phyloP scores from a whole-genome alignment of 2,797 vertebrate genomes.

The Oophaga sylvatica region DNA sequence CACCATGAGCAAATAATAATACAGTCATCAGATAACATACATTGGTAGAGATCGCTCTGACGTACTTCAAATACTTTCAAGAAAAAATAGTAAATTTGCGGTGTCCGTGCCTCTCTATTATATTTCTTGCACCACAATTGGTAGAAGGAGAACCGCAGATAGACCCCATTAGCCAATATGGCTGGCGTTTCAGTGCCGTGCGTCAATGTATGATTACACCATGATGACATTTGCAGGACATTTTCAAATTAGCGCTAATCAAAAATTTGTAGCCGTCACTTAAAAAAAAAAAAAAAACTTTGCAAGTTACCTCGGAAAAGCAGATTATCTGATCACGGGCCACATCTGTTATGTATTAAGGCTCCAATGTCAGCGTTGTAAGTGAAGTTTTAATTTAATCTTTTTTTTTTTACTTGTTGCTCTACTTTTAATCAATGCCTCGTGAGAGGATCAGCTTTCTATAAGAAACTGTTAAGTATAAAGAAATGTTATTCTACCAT shows the following conservation, averaged over 20 bases:
- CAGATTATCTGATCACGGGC: conserved; percentile 77
- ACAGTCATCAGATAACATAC: too few relatives aligned
- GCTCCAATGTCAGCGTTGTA: conserved; percentile 93
- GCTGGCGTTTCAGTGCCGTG: neutral
- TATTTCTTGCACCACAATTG: neutral
- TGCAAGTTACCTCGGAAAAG: conserved; percentile 73
- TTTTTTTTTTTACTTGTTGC: conserved; percentile 92
- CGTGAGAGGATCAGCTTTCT: conserved; percentile 94
- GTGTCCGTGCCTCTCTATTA: neutral
- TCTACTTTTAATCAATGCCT: conserved; percentile 98
- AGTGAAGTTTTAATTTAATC: conserved; percentile 98
- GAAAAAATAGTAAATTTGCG: too few relatives aligned
- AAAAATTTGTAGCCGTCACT: conserved; percentile 82
- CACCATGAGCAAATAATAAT: too few relatives aligned
- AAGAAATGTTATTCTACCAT: conserved; percentile 98
- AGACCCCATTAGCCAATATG: neutral
- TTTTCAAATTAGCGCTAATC: conserved; percentile 72
- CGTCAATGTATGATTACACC: neutral
- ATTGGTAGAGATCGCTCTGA: too few relatives aligned
- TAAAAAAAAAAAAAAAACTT: conserved; percentile 55
- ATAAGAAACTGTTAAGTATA: conserved; percentile 94
- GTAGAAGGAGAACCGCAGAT: neutral
- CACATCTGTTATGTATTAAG: conserved; percentile 97
- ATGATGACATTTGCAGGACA: conserved; percentile 64
- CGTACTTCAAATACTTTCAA: too few relatives aligned